Evolutionary conservation across 2,113 vertebrate genomes (phyloP), one percentile per base, ranked within the genome.

Genomic region (Henicopernis longicauda): DNA sequence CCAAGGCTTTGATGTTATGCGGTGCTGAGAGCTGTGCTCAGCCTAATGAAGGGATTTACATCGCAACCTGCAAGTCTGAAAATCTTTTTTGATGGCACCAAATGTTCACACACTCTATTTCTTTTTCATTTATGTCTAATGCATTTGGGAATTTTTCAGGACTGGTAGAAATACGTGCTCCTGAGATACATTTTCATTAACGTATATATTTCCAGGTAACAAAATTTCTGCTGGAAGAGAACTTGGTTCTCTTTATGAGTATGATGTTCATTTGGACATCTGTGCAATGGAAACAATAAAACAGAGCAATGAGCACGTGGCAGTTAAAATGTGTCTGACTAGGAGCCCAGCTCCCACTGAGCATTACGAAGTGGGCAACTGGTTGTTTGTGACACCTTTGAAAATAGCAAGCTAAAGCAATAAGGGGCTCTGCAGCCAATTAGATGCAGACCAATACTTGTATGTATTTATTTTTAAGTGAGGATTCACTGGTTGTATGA

Each of bases 161-260:
- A 69, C 74, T 83, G n/a, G 70, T 80, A 94, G 70, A 88, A 93
- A 59, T 83, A 20, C 4, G 0, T 71, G 81, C 83, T 94, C 62
- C 78, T 66, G 89, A 85, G 83, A 58, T 82, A 77, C 23, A 16
- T 82, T 95, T 95, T 92, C 93, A 95, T 89, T 84, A 93, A 89
- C 38, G 62, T 89, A 8, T 72, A 29, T 91, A 79, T 87, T 85
- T 89, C 73, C 62, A 81, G 81, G 50, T 91, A 84, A 66, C 70
- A 92, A 5, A 87, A 80, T 96, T 93, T 93, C 86, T 93, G 38
- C 80, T 89, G 76, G 59, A 85, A 62, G 61, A 95, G 55, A 79
- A 62, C 88, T 91, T 54, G 29, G 36, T 80, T 95, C 73, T 59
- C 59, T 66, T 87, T 82, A 40, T 81, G 84, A 73, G 49, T 6